Evolutionary conservation across 2,797 vertebrate species (phyloP).

Genomic region (Falco novaeseelandiae): DNA sequence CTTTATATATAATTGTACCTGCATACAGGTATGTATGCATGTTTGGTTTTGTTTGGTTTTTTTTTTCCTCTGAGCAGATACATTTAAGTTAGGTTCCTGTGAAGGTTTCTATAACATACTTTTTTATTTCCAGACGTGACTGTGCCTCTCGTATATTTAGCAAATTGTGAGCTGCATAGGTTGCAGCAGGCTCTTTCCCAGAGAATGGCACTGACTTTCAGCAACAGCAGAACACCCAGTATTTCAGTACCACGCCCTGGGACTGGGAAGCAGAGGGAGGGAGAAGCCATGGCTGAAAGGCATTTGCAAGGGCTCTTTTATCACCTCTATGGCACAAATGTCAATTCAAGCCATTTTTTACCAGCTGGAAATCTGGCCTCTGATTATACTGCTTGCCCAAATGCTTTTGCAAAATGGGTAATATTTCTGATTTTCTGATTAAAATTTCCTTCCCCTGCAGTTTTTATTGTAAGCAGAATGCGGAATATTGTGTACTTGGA

Average conservation of each 20-base stretch:
- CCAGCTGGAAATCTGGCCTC: not conserved
- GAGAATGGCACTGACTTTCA: not conserved
- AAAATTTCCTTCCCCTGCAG: not conserved
- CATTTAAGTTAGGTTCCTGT: not conserved
- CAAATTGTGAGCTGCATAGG: not conserved
- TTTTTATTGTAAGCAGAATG: not conserved
- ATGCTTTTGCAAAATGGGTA: not conserved
- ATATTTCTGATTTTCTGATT: conserved; percentile 5
- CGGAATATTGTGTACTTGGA: not conserved
- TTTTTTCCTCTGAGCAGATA: not conserved
- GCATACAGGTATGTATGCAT: accelerated
- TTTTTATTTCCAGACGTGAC: not conserved
- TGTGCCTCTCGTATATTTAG: not conserved
- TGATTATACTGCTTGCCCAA: not conserved
- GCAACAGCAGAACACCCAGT: not conserved
- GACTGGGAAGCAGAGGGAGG: not conserved
- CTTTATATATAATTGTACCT: not conserved
- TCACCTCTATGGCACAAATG: not conserved
- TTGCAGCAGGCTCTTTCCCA: not conserved
- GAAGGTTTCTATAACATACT: not conserved
- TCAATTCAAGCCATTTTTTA: not conserved
- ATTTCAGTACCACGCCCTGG: not conserved
- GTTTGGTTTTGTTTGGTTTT: not conserved
- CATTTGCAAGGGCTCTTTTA: not conserved
- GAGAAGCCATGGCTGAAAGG: conserved; percentile 9